Base-by-base conservation (phyloP, 2,113 vertebrate genomes). In the Lepus timidus region DNA sequence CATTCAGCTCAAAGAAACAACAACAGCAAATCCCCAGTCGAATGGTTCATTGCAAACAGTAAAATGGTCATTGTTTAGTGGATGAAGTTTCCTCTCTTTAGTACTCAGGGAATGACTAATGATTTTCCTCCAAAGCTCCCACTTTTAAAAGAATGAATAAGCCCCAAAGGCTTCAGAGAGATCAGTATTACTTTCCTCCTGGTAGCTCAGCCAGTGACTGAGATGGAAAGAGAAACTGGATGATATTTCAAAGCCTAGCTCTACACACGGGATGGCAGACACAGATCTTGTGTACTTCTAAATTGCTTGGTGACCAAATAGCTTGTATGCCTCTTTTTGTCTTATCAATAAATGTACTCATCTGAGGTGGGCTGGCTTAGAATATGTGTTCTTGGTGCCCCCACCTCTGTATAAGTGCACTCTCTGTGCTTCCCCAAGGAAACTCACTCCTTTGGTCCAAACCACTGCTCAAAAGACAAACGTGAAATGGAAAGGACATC, bases 141-240 rank as follows among this genome's bases (percentile, higher is more conserved):
- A 94, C 94, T 96, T 95, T 97, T 93, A 94, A 95, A 96, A 95
- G 95, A 97, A 97, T 84, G 82, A 95, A 93, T 96, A 96, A 93
- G 88, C 85, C 97, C 92, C 92, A 51, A 95, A 97, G 97, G 95
- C 82, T 92, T 96, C 36, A 2, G 33, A 94, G 83, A 97, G 88
- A 97, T 97, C 92, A 96, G 92, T 91, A 93, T 97, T 96, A 95
- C 94, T 94, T 96, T 95, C 61, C 92, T 95, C 75, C 22, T 74
- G 85, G 87, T 96, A 92, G 82, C 88, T 88, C 68, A 81, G 93
- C 91, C 68, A 92, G 85, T 95, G 94, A 96, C 79, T 52, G 79
- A 97, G 85, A 95, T 68, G 55, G 82, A 58, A 90, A 95, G 86
- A 70, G 44, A 83, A 95, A 91, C 74, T 65, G 44, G 88, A 88